Conservation (phyloP, 2,888 invertebrate genomes). For the Himalopsyche japonica region DNA sequence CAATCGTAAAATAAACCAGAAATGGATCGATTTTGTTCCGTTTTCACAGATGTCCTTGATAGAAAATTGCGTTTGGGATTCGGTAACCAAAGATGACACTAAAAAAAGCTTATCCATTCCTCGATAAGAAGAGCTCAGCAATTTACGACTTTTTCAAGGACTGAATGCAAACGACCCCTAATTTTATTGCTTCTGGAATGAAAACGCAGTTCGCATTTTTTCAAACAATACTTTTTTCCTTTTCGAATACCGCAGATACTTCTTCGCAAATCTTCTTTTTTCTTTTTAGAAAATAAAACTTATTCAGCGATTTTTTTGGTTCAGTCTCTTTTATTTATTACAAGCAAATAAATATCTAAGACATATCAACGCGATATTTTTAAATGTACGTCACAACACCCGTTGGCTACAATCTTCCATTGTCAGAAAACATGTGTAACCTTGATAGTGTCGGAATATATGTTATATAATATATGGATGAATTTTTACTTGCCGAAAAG, state of each 20-base stretch:
- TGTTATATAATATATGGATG: too few relatives aligned
- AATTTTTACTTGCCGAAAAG: too few relatives aligned
- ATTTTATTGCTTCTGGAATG: conserved; percentile 32
- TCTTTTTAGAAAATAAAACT: background rate
- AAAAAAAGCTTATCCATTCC: conserved; percentile 18
- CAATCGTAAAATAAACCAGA: background rate
- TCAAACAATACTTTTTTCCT: background rate
- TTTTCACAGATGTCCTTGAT: background rate
- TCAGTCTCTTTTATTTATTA: background rate
- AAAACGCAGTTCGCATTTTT: conserved; percentile 15
- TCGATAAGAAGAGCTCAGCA: conserved; percentile 2
- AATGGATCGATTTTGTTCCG: background rate
- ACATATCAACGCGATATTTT: background rate
- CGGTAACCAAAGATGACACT: conserved; percentile 14
- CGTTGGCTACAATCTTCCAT: background rate
- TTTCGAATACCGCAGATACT: background rate
- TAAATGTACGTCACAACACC: background rate
- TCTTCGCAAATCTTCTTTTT: background rate
- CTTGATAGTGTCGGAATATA: background rate
- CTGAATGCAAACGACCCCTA: conserved; percentile 25
- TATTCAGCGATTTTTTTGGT: background rate
- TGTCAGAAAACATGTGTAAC: background rate
- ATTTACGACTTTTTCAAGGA: conserved; percentile 28
- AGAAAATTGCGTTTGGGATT: background rate
- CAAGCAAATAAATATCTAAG: background rate